Percentiles rank a stretch among this genome's conserved stretches.
Evolutionary conservation across 2,797 vertebrate genomes (phyloP).

Genomic region (Macropodus opercularis): DNA sequence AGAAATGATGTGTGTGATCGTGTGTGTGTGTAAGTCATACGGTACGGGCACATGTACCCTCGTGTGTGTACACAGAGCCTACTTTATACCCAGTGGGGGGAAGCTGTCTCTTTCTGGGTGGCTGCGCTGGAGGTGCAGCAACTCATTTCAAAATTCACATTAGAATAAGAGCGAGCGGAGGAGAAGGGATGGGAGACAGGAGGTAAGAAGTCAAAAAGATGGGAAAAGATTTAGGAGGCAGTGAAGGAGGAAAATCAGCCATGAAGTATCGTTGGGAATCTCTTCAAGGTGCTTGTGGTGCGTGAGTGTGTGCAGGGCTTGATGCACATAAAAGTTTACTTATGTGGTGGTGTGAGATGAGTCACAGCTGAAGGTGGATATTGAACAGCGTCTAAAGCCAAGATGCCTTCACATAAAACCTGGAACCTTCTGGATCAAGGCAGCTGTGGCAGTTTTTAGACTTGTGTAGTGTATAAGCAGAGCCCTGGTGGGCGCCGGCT

Average conservation of each 20-base stretch:
- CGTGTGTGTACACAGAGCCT: slow-evolving; percentile 32
- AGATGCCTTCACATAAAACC: slow-evolving; percentile 35
- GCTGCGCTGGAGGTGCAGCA: slow-evolving; percentile 49
- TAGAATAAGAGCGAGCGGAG: slow-evolving; percentile 30
- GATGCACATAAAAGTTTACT: slow-evolving; percentile 18
- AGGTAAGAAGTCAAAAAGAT: slow-evolving; percentile 1
- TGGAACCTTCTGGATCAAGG: slow-evolving; percentile 30
- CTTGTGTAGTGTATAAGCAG: slow-evolving; percentile 8
- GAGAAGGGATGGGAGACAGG: slow-evolving; percentile 1
- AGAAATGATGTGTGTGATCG: slow-evolving; percentile 16
- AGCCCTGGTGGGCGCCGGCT: slow-evolving; percentile 8
- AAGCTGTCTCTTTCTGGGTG: slow-evolving; percentile 56
- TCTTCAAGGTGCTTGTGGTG: slow-evolving; percentile 21
- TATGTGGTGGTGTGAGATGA: slow-evolving; percentile 41
- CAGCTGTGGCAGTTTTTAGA: slow-evolving; percentile 32
- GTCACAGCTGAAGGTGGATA: slow-evolving; percentile 53
- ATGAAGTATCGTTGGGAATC: slow-evolving; percentile 19
- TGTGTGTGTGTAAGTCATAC: neutral
- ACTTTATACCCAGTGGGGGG: slow-evolving; percentile 48
- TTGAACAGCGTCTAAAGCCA: slow-evolving; percentile 37
- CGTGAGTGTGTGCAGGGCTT: neutral
- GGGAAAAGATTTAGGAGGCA: neutral
- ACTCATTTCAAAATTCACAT: slow-evolving; percentile 55
- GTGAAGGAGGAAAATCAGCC: slow-evolving; percentile 20
- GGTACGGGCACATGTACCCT: neutral